phyloP scores from a whole-genome alignment of 2,113 vertebrate species.

The Rhodinocichla rosea region DNA sequence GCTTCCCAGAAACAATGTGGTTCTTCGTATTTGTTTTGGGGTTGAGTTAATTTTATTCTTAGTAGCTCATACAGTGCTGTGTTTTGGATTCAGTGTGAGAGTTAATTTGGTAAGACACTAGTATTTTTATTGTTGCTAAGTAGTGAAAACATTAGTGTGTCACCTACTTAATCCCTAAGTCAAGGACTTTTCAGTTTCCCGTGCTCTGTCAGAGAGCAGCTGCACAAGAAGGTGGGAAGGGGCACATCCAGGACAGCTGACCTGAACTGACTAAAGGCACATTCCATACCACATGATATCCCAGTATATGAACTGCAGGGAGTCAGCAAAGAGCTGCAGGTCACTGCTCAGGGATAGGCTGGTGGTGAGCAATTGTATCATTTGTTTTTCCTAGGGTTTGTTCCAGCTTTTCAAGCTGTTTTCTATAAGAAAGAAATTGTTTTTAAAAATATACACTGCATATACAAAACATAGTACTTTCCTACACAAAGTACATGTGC shows the following conservation, averaged over 20 bases:
- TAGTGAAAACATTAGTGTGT: neutral
- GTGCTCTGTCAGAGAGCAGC: neutral
- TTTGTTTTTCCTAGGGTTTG: neutral
- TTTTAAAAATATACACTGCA: neutral
- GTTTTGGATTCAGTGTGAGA: neutral
- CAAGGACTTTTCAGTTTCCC: neutral
- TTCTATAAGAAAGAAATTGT: neutral
- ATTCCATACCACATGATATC: neutral
- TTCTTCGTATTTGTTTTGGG: neutral
- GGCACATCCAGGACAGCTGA: neutral
- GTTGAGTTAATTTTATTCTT: neutral
- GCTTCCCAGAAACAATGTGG: neutral
- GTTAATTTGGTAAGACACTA: neutral
- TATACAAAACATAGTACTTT: neutral
- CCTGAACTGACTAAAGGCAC: neutral
- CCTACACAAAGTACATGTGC: neutral
- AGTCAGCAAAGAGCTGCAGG: neutral
- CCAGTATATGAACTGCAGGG: neutral
- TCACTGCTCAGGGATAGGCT: neutral
- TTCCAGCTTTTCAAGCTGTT: neutral
- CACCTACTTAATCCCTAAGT: neutral
- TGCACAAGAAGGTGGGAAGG: neutral
- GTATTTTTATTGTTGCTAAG: neutral
- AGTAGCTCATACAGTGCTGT: neutral
- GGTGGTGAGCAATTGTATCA: neutral